These are phyloP conservation scores for Geococcyx californianus DNA, from an alignment of 2,113 vertebrate species.

Conservation along the genomic window DNA sequence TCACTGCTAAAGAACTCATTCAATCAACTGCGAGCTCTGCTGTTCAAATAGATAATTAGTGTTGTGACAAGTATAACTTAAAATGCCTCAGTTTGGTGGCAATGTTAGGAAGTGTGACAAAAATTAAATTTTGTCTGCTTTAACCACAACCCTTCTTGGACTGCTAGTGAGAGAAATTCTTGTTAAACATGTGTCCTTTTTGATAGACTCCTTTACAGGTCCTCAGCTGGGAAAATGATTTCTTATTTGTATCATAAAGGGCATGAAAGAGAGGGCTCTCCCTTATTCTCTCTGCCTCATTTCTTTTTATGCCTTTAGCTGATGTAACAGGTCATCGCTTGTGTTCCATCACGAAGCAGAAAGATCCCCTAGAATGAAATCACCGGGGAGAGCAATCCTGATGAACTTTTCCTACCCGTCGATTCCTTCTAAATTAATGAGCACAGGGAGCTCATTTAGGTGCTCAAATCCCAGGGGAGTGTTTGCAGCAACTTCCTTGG, in stretches of 20 bases:
- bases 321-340: background rate
- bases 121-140: slow-evolving; percentile 41
- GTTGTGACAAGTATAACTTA: slow-evolving; percentile 56
- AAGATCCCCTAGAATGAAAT: background rate
- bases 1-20: background rate
- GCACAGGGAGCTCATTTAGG: accelerated
- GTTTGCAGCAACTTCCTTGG: accelerated
- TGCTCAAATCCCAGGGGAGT: background rate
- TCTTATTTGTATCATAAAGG: background rate
- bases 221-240: background rate
- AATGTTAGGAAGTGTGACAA: slow-evolving; percentile 52
- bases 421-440: background rate
- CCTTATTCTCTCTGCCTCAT: background rate
- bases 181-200: background rate
- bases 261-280: background rate
- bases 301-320: background rate
- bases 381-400: background rate
- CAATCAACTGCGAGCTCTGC: slow-evolving; percentile 33
- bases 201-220: background rate
- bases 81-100: slow-evolving; percentile 17
- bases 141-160: background rate
- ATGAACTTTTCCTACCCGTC: background rate
- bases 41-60: slow-evolving; percentile 44
- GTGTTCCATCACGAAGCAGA: background rate
- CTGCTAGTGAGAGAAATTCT: background rate